Percentiles rank a stretch among this genome's conserved stretches.
Conservation (phyloP, 2,888 invertebrate species). For the Tuta absoluta region DNA sequence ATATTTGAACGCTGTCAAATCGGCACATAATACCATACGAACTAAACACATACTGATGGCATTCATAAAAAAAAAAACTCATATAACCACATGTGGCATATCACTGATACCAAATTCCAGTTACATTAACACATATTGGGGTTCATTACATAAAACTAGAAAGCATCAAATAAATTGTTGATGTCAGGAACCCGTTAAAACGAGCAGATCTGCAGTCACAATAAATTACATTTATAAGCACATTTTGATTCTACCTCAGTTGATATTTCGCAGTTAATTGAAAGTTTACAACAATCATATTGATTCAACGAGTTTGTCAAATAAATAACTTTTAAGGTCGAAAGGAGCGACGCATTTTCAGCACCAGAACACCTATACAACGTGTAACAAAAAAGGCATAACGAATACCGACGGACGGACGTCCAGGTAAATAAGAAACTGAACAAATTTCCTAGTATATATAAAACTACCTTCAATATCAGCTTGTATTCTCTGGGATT, state of each 20-base stretch:
- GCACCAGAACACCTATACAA: too few relatives aligned
- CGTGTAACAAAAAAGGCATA: too few relatives aligned
- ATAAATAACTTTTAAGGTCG: neutral
- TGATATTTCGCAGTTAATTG: neutral
- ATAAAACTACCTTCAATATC: too few relatives aligned
- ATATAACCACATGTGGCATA: neutral
- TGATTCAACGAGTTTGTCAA: neutral
- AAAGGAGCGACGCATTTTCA: too few relatives aligned
- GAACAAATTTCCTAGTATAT: too few relatives aligned
- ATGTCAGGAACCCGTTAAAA: neutral
- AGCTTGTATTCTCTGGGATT: too few relatives aligned
- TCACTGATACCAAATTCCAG: neutral
- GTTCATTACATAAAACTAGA: constrained; percentile 35
- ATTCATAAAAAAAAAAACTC: neutral
- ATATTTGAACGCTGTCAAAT: neutral
- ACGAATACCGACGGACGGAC: too few relatives aligned
- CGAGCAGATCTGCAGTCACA: neutral
- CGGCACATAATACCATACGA: neutral
- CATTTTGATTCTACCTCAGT: neutral
- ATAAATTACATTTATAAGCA: too few relatives aligned
- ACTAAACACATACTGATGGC: neutral
- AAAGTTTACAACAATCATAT: neutral
- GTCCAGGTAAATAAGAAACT: too few relatives aligned
- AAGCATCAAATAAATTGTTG: constrained; percentile 30
- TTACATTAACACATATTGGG: neutral